Evolutionary conservation across 2,797 vertebrate genomes (phyloP).

Genomic region (Neosilurus hyrtlii): DNA sequence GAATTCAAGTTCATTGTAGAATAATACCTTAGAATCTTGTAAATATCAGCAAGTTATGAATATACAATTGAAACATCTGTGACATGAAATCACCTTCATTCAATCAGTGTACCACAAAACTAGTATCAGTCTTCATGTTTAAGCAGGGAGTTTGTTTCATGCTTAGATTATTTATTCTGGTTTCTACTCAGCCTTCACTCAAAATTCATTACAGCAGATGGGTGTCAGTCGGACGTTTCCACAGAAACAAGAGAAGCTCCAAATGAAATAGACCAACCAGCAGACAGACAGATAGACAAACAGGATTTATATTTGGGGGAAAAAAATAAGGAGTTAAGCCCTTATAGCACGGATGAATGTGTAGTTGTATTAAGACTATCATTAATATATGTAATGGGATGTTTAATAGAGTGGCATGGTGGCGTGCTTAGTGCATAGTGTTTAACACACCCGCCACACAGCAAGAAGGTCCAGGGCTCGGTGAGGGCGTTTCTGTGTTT

Average conservation of each 20-base stretch:
- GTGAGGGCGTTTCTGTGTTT: too few relatives aligned
- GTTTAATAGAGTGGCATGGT: too few relatives aligned
- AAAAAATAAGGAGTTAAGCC: not conserved
- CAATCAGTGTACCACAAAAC: not conserved
- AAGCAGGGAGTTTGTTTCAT: not conserved
- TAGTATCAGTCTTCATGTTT: not conserved
- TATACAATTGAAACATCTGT: slow-evolving; percentile 6
- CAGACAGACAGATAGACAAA: not conserved
- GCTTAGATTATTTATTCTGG: slow-evolving; percentile 15
- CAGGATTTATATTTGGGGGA: not conserved
- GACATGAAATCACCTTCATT: not conserved
- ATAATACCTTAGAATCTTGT: not conserved
- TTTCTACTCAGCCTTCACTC: slow-evolving; percentile 26
- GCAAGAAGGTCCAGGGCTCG: too few relatives aligned
- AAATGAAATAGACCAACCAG: not conserved
- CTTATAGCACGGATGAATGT: not conserved
- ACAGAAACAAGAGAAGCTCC: not conserved
- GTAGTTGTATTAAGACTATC: not conserved
- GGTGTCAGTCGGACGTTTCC: slow-evolving; percentile 13
- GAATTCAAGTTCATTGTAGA: not conserved
- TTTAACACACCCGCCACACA: too few relatives aligned
- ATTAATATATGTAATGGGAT: too few relatives aligned
- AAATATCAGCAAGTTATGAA: slow-evolving; percentile 11
- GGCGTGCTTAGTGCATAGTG: too few relatives aligned
- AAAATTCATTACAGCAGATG: slow-evolving; percentile 27